Percentiles rank a stretch among this genome's conserved stretches.
These are phyloP conservation scores for Gymnothorax reevesii DNA, from an alignment of 2,797 vertebrate species.

Conservation along the genomic window DNA sequence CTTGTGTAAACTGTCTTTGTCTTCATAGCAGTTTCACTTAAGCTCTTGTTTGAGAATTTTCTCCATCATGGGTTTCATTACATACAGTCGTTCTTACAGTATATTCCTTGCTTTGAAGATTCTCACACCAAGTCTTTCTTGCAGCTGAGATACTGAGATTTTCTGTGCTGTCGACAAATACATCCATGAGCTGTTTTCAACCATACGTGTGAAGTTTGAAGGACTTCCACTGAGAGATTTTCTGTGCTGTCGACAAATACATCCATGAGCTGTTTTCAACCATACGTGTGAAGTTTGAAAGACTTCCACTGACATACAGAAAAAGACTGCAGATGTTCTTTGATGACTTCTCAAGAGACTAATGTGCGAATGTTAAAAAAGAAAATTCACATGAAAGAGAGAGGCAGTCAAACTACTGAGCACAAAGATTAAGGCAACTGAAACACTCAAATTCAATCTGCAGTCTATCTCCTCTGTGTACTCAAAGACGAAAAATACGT, in stretches of 20 bases:
- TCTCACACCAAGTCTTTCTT: neutral
- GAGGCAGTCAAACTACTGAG: slow-evolving; percentile 7
- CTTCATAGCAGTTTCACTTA: too few relatives aligned
- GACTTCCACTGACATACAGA: slow-evolving; percentile 17
- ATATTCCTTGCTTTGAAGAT: neutral
- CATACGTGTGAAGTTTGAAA: neutral
- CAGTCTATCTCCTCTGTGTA: neutral
- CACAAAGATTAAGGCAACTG: neutral
- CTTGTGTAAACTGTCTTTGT: too few relatives aligned
- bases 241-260: neutral
- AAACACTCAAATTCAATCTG: neutral
- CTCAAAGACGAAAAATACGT: neutral
- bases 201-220: neutral
- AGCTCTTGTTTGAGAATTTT: neutral
- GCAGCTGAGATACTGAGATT: neutral
- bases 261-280: too few relatives aligned
- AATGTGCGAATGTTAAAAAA: neutral
- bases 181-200: too few relatives aligned
- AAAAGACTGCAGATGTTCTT: slow-evolving; percentile 4
- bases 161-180: neutral
- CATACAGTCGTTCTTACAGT: neutral
- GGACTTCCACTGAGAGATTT: slow-evolving; percentile 1
- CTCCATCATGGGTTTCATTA: neutral
- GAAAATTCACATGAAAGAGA: neutral
- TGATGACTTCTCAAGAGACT: slow-evolving; percentile 10